Evolutionary conservation across 1,140 invertebrate species (phyloP).

Genomic region (Drosophila nasuta): DNA sequence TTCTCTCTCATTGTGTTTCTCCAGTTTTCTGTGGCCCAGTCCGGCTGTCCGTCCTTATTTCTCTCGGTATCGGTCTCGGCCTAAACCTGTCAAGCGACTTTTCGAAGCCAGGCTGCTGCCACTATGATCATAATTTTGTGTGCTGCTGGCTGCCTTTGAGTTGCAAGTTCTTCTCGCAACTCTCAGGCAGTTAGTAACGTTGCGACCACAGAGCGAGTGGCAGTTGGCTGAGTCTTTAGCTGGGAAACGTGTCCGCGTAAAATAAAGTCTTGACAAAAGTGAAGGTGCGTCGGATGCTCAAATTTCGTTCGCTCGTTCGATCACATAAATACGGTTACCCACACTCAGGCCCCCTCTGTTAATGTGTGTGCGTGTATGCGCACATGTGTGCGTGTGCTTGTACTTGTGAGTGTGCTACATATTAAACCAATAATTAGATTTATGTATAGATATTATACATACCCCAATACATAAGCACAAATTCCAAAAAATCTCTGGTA

Average conservation of each 20-base stretch:
- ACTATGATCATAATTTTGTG: slow-evolving; percentile 67
- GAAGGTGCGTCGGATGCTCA: slow-evolving; percentile 65
- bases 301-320: slow-evolving; percentile 26
- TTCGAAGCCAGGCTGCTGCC: slow-evolving; percentile 50
- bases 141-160: slow-evolving; percentile 28
- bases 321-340: slow-evolving; percentile 35
- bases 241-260: slow-evolving; percentile 44
- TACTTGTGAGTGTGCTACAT: slow-evolving; percentile 22
- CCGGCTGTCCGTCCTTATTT: neutral
- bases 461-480: slow-evolving; percentile 6
- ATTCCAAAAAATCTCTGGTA: slow-evolving; percentile 21
- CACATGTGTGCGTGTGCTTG: neutral
- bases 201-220: slow-evolving; percentile 70
- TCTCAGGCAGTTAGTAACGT: slow-evolving; percentile 50
- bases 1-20: slow-evolving; percentile 22
- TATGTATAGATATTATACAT: neutral
- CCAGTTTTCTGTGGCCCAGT: neutral
- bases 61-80: slow-evolving; percentile 19
- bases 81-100: slow-evolving; percentile 65
- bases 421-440: slow-evolving; percentile 20
- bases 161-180: slow-evolving; percentile 41
- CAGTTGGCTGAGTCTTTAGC: slow-evolving; percentile 32
- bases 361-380: neutral
- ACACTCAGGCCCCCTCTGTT: slow-evolving; percentile 21
- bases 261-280: slow-evolving; percentile 64